These are phyloP conservation scores for Lydus trimaculatus DNA, from an alignment of 2,888 invertebrate species.

Conservation along the genomic window DNA sequence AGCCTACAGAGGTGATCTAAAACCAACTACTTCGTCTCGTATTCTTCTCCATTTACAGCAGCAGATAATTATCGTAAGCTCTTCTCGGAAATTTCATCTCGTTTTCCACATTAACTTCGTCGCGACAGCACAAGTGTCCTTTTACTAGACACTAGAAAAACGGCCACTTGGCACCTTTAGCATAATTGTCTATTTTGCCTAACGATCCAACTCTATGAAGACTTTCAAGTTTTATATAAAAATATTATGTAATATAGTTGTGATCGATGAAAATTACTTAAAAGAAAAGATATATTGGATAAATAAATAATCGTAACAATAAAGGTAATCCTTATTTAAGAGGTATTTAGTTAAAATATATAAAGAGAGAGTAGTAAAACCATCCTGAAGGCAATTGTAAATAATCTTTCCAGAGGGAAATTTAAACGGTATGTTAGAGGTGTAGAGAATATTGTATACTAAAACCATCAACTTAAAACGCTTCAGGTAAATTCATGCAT, in stretches of 20 bases:
- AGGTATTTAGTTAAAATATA: not conserved
- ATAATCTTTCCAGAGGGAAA: conserved; percentile 26
- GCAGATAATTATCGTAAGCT: conserved; percentile 5
- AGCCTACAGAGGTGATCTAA: not conserved
- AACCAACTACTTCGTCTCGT: not conserved
- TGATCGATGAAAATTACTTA: not conserved
- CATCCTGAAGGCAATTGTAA: conserved; percentile 20
- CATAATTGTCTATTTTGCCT: not conserved
- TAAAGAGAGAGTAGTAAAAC: not conserved
- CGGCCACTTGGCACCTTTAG: conserved; percentile 1
- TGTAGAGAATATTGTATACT: conserved; percentile 1
- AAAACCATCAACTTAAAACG: conserved; percentile 1
- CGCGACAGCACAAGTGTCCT: not conserved
- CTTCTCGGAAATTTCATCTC: conserved; percentile 3
- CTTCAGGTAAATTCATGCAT: conserved; percentile 2
- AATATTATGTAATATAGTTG: not conserved
- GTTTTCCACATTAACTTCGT: conserved; percentile 2
- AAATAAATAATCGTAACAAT: not conserved
- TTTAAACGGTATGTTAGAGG: conserved; percentile 18
- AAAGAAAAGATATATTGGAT: not conserved
- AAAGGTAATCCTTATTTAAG: not conserved
- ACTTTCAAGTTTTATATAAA: not conserved
- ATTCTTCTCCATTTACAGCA: not conserved
- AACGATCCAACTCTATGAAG: not conserved
- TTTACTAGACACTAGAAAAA: conserved; percentile 3